phyloP scores from a whole-genome alignment of 1,140 invertebrate species.

The Ganaspis sp. region DNA sequence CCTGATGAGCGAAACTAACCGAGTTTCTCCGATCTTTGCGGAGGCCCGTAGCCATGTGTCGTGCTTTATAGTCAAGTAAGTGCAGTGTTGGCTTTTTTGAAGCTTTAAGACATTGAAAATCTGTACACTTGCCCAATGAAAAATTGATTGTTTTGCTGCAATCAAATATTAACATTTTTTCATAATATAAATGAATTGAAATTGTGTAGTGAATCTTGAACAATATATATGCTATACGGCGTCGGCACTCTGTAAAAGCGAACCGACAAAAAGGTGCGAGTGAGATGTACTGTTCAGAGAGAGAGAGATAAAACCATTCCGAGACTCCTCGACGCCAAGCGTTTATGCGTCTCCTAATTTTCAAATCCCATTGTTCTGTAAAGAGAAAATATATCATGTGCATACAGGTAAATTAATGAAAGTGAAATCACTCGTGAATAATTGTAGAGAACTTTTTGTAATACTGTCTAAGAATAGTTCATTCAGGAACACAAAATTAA shows the following conservation, averaged over 20 bases:
- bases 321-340: slow-evolving; percentile 10
- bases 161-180: slow-evolving; percentile 44
- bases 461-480: neutral
- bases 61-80: slow-evolving; percentile 72
- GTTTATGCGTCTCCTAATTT: slow-evolving; percentile 5
- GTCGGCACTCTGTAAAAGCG: neutral
- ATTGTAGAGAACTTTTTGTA: neutral
- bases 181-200: slow-evolving; percentile 46
- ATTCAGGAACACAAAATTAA: neutral
- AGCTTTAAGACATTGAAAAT: slow-evolving; percentile 29
- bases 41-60: slow-evolving; percentile 72
- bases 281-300: neutral
- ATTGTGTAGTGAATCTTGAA: slow-evolving; percentile 50
- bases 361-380: neutral
- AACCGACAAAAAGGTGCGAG: slow-evolving; percentile 20
- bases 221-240: slow-evolving; percentile 42
- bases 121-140: slow-evolving; percentile 1
- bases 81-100: slow-evolving; percentile 67
- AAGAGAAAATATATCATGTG: neutral
- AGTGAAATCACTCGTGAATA: neutral
- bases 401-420: no score
- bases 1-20: slow-evolving; percentile 58
- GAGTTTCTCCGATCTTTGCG: slow-evolving; percentile 60
- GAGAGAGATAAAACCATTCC: neutral
- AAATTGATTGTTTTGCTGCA: neutral